Evolutionary conservation across 2,888 invertebrate genomes (phyloP).

Genomic region (Acanthosoma haemorrhoidale): DNA sequence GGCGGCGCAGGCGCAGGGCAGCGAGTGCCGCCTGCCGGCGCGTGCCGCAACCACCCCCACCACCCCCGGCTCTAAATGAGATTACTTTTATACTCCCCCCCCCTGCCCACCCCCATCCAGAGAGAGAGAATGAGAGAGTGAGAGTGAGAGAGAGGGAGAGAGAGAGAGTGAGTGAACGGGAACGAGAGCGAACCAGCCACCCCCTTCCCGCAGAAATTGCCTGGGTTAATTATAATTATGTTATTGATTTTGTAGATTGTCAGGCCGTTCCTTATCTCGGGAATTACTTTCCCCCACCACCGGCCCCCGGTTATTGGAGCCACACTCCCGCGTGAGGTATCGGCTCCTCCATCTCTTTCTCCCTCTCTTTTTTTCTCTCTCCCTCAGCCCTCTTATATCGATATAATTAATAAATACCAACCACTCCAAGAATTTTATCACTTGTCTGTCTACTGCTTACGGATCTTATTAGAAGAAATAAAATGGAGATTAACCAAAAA

Average conservation of each 20-base stretch:
- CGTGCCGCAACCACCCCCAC: conserved; percentile 34
- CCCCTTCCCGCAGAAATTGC: conserved; percentile 39
- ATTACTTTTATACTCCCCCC: conserved; percentile 39
- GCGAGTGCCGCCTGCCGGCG: conserved; percentile 32
- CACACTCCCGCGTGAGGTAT: background rate
- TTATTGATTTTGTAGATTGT: conserved; percentile 40
- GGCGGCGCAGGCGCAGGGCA: conserved; percentile 31
- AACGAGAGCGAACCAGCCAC: background rate
- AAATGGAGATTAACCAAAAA: too few relatives aligned
- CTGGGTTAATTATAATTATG: conserved; percentile 41
- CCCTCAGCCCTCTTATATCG: background rate
- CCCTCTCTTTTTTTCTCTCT: background rate
- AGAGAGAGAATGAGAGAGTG: background rate
- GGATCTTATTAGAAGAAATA: too few relatives aligned
- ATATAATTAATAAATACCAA: conserved; percentile 5
- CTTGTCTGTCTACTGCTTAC: too few relatives aligned
- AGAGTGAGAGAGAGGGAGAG: background rate
- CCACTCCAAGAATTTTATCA: background rate
- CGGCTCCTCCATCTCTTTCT: background rate
- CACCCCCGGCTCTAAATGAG: conserved; percentile 38
- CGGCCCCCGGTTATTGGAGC: background rate
- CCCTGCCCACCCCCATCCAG: background rate
- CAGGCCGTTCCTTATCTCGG: conserved; percentile 33
- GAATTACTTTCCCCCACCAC: conserved; percentile 36
- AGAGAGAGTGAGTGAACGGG: background rate